Evolutionary conservation across 2,113 vertebrate species (phyloP), one percentile per base, ranked within the genome.

Genomic region (Columbina picui): DNA sequence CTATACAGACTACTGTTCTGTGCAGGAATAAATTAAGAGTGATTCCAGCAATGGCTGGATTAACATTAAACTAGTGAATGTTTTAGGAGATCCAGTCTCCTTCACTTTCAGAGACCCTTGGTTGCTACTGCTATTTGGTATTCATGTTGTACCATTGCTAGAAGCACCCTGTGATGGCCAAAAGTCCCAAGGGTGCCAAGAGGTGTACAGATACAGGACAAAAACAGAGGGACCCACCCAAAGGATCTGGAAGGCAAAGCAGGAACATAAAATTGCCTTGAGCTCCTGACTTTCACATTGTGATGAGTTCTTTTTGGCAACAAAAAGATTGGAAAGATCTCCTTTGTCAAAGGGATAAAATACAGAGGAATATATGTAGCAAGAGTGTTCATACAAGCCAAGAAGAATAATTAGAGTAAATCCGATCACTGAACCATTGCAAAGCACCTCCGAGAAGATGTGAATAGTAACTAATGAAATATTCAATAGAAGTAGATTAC

Each of bases 401-500:
- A 36, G 63, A 89, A 83, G 34, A 87, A 45, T 45, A 91, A 84
- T 49, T 16, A 71, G 68, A 49, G 29, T 38, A 87, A 89, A 95
- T 91, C 88, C 78, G 36, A 36, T 84, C 88, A 71, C 61, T 63
- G 81, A 87, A 60, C 68, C 63, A 60, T 77, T 73, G 59, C 93
- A 95, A 93, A 92, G 57, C 53, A 93, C 68, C 64, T 89, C 89
- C 1, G 2, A 93, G 41, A 84, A 78, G 89, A 88, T 60, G 59
- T 56, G 84, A 81, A 71, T 23, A 70, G 69, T 27, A 81, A 61
- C 52, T 92, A 86, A 95, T 86, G 53, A 90, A 90, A 88, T 70
- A 80, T 84, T 93, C 78, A 64, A 5, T 30, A 68, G 68, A 65
- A 88, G 68, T 20, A 89, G 91, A 96, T 96, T 73, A 87, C 61